These are phyloP conservation scores for Cerceris rybyensis DNA, from an alignment of 2,888 invertebrate genomes.

Conservation along the genomic window DNA sequence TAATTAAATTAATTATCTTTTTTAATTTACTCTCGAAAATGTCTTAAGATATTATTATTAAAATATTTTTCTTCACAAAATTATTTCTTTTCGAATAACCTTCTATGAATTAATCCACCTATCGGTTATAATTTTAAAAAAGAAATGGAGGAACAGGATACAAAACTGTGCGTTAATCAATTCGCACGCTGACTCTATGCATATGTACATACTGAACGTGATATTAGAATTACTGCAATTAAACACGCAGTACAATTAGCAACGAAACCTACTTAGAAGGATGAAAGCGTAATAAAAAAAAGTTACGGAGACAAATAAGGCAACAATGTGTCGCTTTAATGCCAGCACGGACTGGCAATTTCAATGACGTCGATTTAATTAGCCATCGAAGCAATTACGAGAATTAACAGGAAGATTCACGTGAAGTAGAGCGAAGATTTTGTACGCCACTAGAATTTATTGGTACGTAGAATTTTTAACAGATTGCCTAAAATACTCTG, in stretches of 20 bases:
- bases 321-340: conserved; percentile 51
- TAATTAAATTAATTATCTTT: no score
- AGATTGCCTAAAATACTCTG: not conserved
- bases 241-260: not conserved
- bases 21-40: no score
- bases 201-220: no score
- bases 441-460: conserved; percentile 33
- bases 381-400: conserved; percentile 41
- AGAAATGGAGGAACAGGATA: no score
- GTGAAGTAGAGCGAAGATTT: conserved; percentile 48
- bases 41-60: no score
- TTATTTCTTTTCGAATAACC: no score
- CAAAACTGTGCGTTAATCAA: no score
- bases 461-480: conserved; percentile 4
- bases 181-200: no score
- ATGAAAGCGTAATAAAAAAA: conserved; percentile 17
- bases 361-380: conserved; percentile 49
- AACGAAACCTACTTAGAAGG: not conserved
- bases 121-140: no score
- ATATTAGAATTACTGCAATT: conserved; percentile 1
- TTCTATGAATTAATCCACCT: no score
- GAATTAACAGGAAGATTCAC: conserved; percentile 44
- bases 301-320: conserved; percentile 36
- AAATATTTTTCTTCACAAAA: no score
- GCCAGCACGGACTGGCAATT: conserved; percentile 39